A percentile compares a stretch with the other conserved stretches of the same genome.
Evolutionary conservation across 2,888 invertebrate species (phyloP).

Genomic region (Sphaerophoria rueppellii): DNA sequence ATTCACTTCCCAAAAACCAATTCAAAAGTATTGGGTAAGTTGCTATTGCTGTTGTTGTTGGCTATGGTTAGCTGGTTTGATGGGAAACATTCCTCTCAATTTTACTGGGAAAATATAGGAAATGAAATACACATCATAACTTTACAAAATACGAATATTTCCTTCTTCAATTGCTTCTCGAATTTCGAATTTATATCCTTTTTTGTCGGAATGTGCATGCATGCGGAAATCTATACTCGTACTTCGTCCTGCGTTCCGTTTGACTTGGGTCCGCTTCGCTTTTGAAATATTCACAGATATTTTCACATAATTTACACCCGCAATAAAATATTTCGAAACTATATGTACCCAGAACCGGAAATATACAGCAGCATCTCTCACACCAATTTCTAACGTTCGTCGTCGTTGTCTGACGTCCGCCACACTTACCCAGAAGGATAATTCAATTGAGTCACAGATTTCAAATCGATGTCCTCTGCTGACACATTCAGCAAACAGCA

Average conservation of each 20-base stretch:
- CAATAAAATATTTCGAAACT: slow-evolving; percentile 73
- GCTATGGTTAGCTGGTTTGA: no score
- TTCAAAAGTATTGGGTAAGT: slow-evolving; percentile 2
- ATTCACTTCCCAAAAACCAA: no score
- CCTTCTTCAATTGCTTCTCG: slow-evolving; percentile 68
- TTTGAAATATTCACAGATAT: slow-evolving; percentile 63
- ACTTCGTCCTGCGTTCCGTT: not conserved
- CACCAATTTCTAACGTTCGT: not conserved
- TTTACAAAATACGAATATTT: slow-evolving; percentile 69
- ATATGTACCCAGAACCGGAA: slow-evolving; percentile 54
- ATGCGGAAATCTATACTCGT: slow-evolving; percentile 56
- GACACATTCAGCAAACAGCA: slow-evolving; percentile 17
- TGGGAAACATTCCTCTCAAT: slow-evolving; percentile 34
- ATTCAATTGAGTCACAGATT: slow-evolving; percentile 73
- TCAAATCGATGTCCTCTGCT: slow-evolving; percentile 65
- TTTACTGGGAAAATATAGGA: slow-evolving; percentile 49
- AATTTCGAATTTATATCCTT: slow-evolving; percentile 65
- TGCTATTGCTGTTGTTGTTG: not conserved
- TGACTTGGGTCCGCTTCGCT: not conserved
- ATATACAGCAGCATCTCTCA: not conserved
- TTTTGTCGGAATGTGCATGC: slow-evolving; percentile 65
- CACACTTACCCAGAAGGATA: slow-evolving; percentile 62
- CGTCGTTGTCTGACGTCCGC: slow-evolving; percentile 12
- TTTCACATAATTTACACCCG: slow-evolving; percentile 72
- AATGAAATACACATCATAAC: slow-evolving; percentile 71